Conservation (phyloP, 2,113 vertebrate species). For the Megatriorchis doriae region DNA sequence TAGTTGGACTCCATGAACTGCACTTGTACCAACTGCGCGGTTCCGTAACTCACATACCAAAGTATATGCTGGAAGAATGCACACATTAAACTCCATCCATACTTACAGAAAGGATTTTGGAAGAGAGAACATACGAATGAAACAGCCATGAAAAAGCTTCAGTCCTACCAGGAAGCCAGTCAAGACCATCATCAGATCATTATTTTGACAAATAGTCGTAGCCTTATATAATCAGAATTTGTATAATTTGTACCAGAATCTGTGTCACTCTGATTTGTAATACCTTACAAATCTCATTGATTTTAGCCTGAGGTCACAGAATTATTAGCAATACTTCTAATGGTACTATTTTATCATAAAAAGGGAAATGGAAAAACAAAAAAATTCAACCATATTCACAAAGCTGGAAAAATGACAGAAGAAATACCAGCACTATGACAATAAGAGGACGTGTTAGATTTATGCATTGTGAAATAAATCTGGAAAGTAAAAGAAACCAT, state of each 20-base stretch:
- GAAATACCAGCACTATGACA: conserved; percentile 9
- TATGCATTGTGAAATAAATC: conserved; percentile 10
- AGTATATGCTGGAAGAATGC: not conserved
- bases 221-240: not conserved
- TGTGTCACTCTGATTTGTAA: not conserved
- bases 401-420: not conserved
- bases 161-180: not conserved
- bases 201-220: not conserved
- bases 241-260: not conserved
- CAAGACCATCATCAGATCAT: not conserved
- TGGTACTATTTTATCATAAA: not conserved
- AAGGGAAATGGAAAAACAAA: not conserved
- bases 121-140: not conserved
- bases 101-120: not conserved
- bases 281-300: not conserved
- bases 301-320: not conserved
- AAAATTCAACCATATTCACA: not conserved
- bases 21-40: accelerated
- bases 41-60: not conserved
- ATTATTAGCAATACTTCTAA: not conserved
- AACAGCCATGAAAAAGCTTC: not conserved
- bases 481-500: not conserved
- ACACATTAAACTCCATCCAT: not conserved
- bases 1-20: not conserved
- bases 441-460: conserved; percentile 14